Percentiles rank a stretch among this genome's conserved stretches.
These are phyloP conservation scores for Uropsilus gracilis DNA, from an alignment of 2,113 vertebrate genomes.

Conservation along the genomic window DNA sequence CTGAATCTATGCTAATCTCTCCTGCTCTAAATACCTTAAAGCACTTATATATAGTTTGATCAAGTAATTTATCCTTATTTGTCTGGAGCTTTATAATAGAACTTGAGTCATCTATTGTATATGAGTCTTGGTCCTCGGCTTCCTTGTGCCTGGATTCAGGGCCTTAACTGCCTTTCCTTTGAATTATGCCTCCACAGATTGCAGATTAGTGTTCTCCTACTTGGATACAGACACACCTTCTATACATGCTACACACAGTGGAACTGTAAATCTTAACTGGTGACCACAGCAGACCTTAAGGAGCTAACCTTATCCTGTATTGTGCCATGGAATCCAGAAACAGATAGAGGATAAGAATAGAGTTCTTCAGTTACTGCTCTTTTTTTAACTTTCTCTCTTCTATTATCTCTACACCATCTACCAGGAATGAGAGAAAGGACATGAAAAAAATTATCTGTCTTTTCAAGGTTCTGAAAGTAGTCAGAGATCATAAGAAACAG, in stretches of 20 bases:
- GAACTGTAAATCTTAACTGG: not conserved
- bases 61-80: conserved; percentile 44
- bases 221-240: not conserved
- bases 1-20: conserved; percentile 37
- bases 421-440: not conserved
- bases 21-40: conserved; percentile 50
- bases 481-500: not conserved
- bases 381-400: not conserved
- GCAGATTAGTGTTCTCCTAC: not conserved
- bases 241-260: not conserved
- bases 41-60: not conserved
- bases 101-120: not conserved
- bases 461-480: not conserved
- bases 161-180: not conserved
- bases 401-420: not conserved
- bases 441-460: not conserved
- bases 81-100: conserved; percentile 15
- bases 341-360: not conserved
- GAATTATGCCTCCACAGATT: not conserved
- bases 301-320: not conserved
- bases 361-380: not conserved
- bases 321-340: conserved; percentile 7
- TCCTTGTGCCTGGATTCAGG: not conserved
- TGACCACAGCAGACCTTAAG: not conserved
- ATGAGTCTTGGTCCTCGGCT: not conserved